Conservation (phyloP, 1,140 invertebrate genomes). For the Adoxophyes honmai region DNA sequence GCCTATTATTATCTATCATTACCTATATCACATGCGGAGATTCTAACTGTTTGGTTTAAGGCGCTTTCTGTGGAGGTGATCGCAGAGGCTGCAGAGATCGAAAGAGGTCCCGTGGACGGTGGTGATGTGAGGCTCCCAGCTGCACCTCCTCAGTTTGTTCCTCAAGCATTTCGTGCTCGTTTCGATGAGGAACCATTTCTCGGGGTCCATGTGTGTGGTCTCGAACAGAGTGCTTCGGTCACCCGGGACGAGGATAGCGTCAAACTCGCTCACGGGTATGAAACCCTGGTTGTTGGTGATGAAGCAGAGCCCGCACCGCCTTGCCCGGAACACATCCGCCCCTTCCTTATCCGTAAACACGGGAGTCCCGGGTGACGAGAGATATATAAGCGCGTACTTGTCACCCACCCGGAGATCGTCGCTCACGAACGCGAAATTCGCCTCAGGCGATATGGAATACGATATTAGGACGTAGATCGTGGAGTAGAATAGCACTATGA, state of each 20-base stretch:
- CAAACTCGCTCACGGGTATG: conserved; percentile 30
- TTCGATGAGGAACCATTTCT: conserved; percentile 26
- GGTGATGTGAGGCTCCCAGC: conserved; percentile 21
- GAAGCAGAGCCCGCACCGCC: conserved; percentile 30
- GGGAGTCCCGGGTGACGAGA: conserved; percentile 19
- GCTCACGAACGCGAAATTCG: conserved; percentile 25
- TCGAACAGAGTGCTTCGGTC: conserved; percentile 9
- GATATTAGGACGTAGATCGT: conserved; percentile 25
- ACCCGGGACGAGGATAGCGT: conserved; percentile 26
- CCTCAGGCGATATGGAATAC: conserved; percentile 21
- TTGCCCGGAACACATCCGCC: conserved; percentile 25
- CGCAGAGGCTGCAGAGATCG: conserved; percentile 30
- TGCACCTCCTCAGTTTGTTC: conserved; percentile 25
- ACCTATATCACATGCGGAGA: conserved; percentile 15
- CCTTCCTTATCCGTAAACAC: conserved; percentile 28
- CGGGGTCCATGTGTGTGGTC: conserved; percentile 19
- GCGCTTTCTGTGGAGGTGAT: conserved; percentile 8
- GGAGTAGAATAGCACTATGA: conserved; percentile 22
- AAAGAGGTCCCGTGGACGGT: conserved; percentile 17
- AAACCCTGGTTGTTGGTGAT: conserved; percentile 38
- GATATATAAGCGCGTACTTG: conserved; percentile 30
- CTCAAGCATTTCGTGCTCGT: conserved; percentile 23
- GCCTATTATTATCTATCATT: conserved; percentile 1
- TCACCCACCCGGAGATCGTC: conserved; percentile 28
- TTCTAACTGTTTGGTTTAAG: conserved; percentile 16